Percentiles rank a stretch among this genome's conserved stretches.
These are phyloP conservation scores for Bubo scandiacus DNA, from an alignment of 2,113 vertebrate species.

Conservation along the genomic window DNA sequence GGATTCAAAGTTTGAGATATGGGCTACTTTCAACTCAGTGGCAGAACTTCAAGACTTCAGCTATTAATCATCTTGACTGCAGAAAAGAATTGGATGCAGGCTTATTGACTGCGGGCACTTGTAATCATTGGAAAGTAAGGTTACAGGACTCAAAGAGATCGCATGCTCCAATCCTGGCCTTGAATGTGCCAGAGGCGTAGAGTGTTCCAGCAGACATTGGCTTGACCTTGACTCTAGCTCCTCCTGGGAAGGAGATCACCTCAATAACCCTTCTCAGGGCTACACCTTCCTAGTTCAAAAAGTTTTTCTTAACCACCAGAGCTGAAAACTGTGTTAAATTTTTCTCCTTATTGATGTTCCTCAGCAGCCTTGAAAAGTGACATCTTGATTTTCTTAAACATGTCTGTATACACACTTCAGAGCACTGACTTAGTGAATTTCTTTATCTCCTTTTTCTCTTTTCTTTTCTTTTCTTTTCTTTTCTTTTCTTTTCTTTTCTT, in stretches of 20 bases:
- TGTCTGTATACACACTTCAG: neutral
- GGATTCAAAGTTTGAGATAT: neutral
- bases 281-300: neutral
- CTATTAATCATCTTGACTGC: neutral
- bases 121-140: neutral
- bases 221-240: neutral
- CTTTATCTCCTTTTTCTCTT: neutral
- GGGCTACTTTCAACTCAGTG: neutral
- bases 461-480: fast-evolving
- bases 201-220: neutral
- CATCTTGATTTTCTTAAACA: neutral
- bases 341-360: neutral
- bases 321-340: neutral
- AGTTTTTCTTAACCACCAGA: neutral
- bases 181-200: neutral
- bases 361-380: neutral
- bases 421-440: neutral
- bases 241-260: neutral
- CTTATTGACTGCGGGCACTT: neutral
- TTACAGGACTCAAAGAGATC: neutral
- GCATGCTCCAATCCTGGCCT: neutral
- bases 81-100: neutral
- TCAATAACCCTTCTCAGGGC: neutral
- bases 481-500: too few species aligned
- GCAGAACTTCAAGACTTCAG: neutral